phyloP scores from a whole-genome alignment of 2,888 invertebrate species.

The Maniola hyperantus region DNA sequence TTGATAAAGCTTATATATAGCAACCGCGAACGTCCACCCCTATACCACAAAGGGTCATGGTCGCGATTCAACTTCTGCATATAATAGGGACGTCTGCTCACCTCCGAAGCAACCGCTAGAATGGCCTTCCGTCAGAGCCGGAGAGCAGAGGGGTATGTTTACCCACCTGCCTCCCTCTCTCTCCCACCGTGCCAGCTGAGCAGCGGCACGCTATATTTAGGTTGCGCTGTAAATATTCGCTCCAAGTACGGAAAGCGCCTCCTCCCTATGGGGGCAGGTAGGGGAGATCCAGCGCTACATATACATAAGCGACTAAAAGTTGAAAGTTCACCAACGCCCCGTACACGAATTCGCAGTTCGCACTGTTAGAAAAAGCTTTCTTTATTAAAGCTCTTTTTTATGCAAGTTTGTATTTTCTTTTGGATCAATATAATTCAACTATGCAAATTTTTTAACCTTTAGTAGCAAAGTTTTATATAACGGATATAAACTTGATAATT shows the following conservation, averaged over 20 bases:
- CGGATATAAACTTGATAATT: too few species aligned
- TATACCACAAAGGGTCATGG: slow-evolving; percentile 69
- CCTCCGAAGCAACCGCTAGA: slow-evolving; percentile 65
- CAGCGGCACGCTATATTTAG: slow-evolving; percentile 81
- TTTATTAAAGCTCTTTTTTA: slow-evolving; percentile 81
- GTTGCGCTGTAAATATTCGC: slow-evolving; percentile 82
- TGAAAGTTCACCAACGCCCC: slow-evolving; percentile 80
- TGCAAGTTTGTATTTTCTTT: slow-evolving; percentile 79
- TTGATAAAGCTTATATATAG: slow-evolving; percentile 66
- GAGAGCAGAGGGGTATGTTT: slow-evolving; percentile 64
- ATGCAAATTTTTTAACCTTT: background rate
- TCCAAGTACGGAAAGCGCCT: slow-evolving; percentile 75
- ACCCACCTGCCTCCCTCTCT: slow-evolving; percentile 64
- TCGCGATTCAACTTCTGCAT: slow-evolving; percentile 58
- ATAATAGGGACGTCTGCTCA: slow-evolving; percentile 65
- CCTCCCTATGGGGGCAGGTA: slow-evolving; percentile 46
- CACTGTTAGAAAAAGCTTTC: slow-evolving; percentile 72
- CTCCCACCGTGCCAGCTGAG: slow-evolving; percentile 73
- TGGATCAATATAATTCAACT: slow-evolving; percentile 42
- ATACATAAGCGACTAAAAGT: slow-evolving; percentile 77
- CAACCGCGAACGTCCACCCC: slow-evolving; percentile 64
- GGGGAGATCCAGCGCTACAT: slow-evolving; percentile 57
- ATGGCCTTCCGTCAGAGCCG: slow-evolving; percentile 63
- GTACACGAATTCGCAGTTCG: slow-evolving; percentile 64
- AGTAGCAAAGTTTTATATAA: background rate